Evolutionary conservation across 2,113 vertebrate genomes (phyloP).

Genomic region (Platycercus adscitus): DNA sequence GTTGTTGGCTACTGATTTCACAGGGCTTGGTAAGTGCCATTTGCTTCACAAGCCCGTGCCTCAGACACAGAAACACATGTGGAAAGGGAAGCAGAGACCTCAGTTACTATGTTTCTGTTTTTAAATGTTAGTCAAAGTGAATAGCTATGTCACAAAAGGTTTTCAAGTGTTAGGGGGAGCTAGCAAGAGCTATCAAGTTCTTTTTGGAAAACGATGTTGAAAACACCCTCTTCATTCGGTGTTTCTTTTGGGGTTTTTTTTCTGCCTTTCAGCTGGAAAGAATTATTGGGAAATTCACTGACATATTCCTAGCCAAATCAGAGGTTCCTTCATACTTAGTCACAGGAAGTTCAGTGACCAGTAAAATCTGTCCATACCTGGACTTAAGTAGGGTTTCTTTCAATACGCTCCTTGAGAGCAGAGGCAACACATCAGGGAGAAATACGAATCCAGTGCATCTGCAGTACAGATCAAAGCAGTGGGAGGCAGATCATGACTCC

Average conservation of each 20-base stretch:
- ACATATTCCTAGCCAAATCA: not conserved
- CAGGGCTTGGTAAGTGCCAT: not conserved
- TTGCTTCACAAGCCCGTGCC: not conserved
- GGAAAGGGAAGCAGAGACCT: not conserved
- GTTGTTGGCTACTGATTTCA: not conserved
- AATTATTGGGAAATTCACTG: not conserved
- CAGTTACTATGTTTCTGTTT: not conserved
- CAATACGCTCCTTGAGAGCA: not conserved
- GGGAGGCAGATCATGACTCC: not conserved
- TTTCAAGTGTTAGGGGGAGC: not conserved
- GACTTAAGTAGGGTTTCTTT: not conserved
- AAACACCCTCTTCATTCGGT: not conserved
- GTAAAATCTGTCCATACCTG: not conserved
- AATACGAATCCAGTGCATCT: not conserved
- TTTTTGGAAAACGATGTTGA: not conserved
- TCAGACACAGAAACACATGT: not conserved
- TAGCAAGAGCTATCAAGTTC: not conserved
- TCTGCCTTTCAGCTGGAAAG: not conserved
- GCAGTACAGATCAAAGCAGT: not conserved
- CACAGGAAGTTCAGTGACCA: not conserved
- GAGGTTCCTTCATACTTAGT: not conserved
- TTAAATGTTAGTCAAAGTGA: not conserved
- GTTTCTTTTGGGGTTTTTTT: not conserved
- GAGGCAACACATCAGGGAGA: not conserved
- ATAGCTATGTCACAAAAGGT: not conserved